Conservation (phyloP, 2,888 invertebrate species). For the Cerastoderma edule region DNA sequence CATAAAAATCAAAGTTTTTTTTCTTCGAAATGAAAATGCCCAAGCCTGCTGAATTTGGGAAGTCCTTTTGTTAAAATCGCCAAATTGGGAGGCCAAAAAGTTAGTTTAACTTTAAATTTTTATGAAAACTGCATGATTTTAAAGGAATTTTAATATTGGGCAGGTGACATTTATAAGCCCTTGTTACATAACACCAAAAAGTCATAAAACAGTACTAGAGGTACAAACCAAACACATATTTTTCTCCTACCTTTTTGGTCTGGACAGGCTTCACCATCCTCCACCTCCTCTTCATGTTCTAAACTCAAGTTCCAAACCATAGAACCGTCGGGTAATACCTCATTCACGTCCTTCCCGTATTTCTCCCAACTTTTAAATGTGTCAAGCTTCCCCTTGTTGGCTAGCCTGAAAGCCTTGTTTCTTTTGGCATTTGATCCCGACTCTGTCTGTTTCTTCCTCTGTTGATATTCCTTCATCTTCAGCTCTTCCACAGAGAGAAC, state of each 20-base stretch:
- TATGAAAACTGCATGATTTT: too few relatives aligned
- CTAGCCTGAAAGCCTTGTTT: slow-evolving; percentile 12
- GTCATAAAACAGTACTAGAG: not conserved
- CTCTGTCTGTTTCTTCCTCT: not conserved
- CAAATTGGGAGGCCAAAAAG: too few relatives aligned
- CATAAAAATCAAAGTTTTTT: too few relatives aligned
- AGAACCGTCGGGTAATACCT: not conserved
- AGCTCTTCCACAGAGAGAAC: slow-evolving; percentile 28
- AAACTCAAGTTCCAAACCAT: not conserved
- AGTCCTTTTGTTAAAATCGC: too few relatives aligned
- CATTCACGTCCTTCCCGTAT: slow-evolving; percentile 13
- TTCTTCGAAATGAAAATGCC: too few relatives aligned
- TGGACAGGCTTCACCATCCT: not conserved
- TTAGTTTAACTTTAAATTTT: too few relatives aligned
- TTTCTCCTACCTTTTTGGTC: not conserved
- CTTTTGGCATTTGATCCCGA: not conserved
- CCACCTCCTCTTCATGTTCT: not conserved
- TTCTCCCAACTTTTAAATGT: slow-evolving; percentile 25
- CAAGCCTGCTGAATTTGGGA: too few relatives aligned
- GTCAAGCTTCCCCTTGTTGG: slow-evolving; percentile 9
- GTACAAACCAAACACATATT: too few relatives aligned
- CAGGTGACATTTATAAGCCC: too few relatives aligned
- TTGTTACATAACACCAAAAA: not conserved
- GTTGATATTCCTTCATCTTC: not conserved
- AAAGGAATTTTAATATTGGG: too few relatives aligned